Percentiles rank a stretch among this genome's conserved stretches.
Evolutionary conservation across 2,113 vertebrate species (phyloP).

Genomic region (Trematomus loennbergii): DNA sequence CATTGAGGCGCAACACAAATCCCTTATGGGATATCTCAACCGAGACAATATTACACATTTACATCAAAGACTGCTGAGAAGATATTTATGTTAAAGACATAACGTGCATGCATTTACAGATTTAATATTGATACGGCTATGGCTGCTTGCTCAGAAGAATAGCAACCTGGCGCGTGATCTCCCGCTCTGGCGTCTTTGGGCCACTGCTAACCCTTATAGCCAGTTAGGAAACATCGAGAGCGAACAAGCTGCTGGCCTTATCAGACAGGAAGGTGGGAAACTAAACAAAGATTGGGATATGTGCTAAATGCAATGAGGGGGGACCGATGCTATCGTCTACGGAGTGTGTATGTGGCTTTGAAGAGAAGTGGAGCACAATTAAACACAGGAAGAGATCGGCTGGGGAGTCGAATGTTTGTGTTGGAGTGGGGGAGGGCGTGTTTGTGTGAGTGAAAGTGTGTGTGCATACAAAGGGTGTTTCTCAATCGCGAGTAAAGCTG

Average conservation of each 20-base stretch:
- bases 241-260: slow-evolving; percentile 52
- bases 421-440: slow-evolving; percentile 3
- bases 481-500: too few relatives aligned
- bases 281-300: slow-evolving; percentile 64
- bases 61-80: slow-evolving; percentile 57
- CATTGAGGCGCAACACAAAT: slow-evolving; percentile 50
- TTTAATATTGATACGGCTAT: slow-evolving; percentile 36
- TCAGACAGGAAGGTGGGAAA: slow-evolving; percentile 63
- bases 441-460: slow-evolving; percentile 40
- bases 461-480: slow-evolving; percentile 37
- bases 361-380: slow-evolving; percentile 46
- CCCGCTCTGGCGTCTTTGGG: background rate
- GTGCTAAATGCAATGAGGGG: slow-evolving; percentile 55
- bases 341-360: slow-evolving; percentile 50
- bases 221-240: background rate
- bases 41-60: slow-evolving; percentile 71
- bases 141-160: background rate
- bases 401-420: slow-evolving; percentile 54
- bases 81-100: slow-evolving; percentile 61
- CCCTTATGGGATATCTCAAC: slow-evolving; percentile 61
- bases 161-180: slow-evolving; percentile 10
- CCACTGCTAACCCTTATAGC: slow-evolving; percentile 7
- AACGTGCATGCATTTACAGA: slow-evolving; percentile 41
- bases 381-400: slow-evolving; percentile 61
- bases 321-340: slow-evolving; percentile 65